Evolutionary conservation across 2,888 invertebrate species (phyloP).

Genomic region (Eupeodes latifasciatus): DNA sequence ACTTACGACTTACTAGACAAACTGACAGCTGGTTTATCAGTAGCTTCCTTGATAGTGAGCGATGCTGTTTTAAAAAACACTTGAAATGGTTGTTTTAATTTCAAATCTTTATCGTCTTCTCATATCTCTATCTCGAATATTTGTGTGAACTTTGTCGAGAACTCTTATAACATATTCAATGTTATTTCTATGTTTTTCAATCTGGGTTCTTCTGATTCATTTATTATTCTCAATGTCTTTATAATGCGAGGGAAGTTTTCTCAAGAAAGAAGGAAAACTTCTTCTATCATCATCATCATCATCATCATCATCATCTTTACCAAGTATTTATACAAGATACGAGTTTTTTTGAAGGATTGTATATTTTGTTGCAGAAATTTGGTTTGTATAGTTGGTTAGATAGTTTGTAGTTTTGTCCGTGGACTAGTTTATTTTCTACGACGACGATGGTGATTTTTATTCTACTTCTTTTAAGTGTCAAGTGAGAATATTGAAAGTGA

Average conservation of each 20-base stretch:
- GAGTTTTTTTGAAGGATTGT: neutral
- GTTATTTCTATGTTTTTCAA: neutral
- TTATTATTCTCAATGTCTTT: conserved; percentile 36
- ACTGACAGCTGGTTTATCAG: conserved; percentile 10
- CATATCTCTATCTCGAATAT: neutral
- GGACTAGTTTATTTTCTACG: neutral
- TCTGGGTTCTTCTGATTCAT: neutral
- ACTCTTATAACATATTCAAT: conserved; percentile 4
- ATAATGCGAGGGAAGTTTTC: neutral
- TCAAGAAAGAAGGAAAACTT: conserved; percentile 9
- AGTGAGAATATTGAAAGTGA: conserved; percentile 24
- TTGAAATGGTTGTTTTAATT: conserved; percentile 23
- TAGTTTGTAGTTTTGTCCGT: conserved; percentile 11
- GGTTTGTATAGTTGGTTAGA: neutral
- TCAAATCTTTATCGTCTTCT: neutral
- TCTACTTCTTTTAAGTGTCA: conserved; percentile 3
- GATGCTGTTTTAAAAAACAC: neutral
- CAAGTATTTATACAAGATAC: neutral
- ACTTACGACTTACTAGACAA: neutral
- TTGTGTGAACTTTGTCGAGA: neutral
- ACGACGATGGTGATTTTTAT: neutral
- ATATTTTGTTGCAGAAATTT: neutral
- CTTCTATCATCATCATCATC: neutral
- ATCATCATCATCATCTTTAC: neutral
- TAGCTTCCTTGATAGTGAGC: neutral